phyloP scores from a whole-genome alignment of 2,888 invertebrate species.

The Plagodis pulveraria region DNA sequence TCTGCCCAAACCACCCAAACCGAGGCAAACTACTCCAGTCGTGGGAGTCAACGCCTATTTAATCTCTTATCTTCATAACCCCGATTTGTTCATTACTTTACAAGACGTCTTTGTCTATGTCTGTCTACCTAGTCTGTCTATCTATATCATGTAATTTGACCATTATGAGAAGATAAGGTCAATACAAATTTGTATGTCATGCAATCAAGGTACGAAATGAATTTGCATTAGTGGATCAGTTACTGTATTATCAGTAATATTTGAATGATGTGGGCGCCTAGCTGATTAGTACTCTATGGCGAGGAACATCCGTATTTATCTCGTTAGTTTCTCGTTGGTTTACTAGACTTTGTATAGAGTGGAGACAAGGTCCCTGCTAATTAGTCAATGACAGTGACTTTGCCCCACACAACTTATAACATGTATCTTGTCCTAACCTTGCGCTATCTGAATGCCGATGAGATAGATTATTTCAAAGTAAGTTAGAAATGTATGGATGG shows the following conservation, averaged over 20 bases:
- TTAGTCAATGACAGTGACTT: conserved; percentile 59
- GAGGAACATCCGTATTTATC: background rate
- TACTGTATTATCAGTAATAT: no score
- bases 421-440: conserved; percentile 41
- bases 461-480: no score
- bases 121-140: no score
- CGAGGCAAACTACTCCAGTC: conserved; percentile 41
- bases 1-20: conserved; percentile 37
- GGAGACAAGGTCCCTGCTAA: conserved; percentile 39
- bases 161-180: no score
- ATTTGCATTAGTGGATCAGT: no score
- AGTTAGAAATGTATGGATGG: no score
- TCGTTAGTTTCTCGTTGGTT: background rate
- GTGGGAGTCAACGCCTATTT: conserved; percentile 40
- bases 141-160: no score
- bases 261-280: no score
- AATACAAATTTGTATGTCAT: no score
- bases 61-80: conserved; percentile 16
- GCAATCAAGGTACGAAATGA: no score
- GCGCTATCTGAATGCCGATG: conserved; percentile 5
- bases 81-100: conserved; percentile 5
- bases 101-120: no score
- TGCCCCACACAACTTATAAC: conserved; percentile 37
- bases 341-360: conserved; percentile 7
- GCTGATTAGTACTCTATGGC: background rate